These are phyloP conservation scores for Rhegmatorhina hoffmannsi DNA, from an alignment of 2,113 vertebrate species.

Conservation along the genomic window DNA sequence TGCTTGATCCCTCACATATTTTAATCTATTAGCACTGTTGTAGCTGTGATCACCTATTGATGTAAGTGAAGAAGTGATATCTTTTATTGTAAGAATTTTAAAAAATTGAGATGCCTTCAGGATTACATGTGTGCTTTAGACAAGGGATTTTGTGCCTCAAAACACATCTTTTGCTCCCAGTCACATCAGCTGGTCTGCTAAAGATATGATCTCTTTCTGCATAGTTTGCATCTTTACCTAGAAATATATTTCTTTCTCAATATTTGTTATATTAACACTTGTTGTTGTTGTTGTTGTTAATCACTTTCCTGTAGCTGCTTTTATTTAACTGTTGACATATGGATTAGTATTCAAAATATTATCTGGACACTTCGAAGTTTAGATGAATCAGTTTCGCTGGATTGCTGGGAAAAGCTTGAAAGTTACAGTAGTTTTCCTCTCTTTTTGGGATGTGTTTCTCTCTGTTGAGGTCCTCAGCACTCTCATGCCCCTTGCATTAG, in stretches of 20 bases:
- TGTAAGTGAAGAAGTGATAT: not conserved
- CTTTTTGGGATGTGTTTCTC: not conserved
- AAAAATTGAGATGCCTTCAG: not conserved
- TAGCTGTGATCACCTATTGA: not conserved
- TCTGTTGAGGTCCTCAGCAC: not conserved
- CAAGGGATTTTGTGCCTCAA: not conserved
- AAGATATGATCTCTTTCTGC: not conserved
- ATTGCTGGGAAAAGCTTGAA: not conserved
- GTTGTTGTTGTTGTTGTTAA: not conserved
- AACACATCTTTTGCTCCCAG: not conserved
- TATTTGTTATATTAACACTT: not conserved
- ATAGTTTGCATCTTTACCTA: not conserved
- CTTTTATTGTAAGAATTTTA: not conserved
- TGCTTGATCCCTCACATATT: not conserved
- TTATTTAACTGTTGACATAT: not conserved
- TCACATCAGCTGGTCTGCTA: not conserved
- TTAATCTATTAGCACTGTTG: not conserved
- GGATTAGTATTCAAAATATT: not conserved
- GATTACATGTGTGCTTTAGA: not conserved
- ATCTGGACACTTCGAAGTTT: not conserved
- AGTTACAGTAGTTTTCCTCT: not conserved
- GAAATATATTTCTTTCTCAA: not conserved
- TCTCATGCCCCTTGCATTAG: not conserved
- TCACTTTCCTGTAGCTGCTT: not conserved
- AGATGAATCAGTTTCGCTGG: not conserved